These are phyloP conservation scores for Ctenicera cuprea DNA, from an alignment of 2,888 invertebrate genomes.

Conservation along the genomic window DNA sequence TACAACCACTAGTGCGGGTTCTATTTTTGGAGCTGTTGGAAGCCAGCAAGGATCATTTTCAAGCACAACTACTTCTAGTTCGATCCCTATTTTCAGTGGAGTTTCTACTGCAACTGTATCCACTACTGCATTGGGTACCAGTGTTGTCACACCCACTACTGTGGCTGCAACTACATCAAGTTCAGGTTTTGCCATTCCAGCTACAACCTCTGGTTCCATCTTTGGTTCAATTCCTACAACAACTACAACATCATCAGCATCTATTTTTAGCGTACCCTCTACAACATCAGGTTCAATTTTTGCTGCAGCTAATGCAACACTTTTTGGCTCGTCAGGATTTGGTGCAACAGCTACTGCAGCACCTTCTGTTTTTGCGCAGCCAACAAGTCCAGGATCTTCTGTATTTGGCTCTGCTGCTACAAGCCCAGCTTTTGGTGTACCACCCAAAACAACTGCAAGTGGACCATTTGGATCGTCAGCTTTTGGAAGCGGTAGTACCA, in stretches of 20 bases:
- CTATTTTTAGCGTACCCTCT: slow-evolving; percentile 39
- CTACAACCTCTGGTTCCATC: slow-evolving; percentile 63
- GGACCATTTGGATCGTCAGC: slow-evolving; percentile 48
- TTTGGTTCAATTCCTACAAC: slow-evolving; percentile 57
- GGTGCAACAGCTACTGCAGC: slow-evolving; percentile 41
- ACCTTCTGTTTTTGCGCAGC: slow-evolving; percentile 51
- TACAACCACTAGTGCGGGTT: slow-evolving; percentile 40
- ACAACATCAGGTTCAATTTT: neutral
- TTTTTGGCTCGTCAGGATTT: slow-evolving; percentile 40
- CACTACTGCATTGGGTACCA: slow-evolving; percentile 37
- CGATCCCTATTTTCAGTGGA: too few species aligned
- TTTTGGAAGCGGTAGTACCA: slow-evolving; percentile 54
- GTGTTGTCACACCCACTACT: slow-evolving; percentile 22
- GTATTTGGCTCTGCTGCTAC: neutral
- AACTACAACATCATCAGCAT: neutral
- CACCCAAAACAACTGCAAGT: slow-evolving; percentile 41
- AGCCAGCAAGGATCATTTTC: neutral
- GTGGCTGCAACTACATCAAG: slow-evolving; percentile 23
- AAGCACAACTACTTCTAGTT: neutral
- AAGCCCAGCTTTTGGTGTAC: slow-evolving; percentile 26
- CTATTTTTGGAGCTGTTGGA: slow-evolving; percentile 33
- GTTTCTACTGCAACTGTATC: slow-evolving; percentile 19
- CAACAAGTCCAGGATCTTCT: slow-evolving; percentile 43
- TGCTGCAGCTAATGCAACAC: slow-evolving; percentile 34
- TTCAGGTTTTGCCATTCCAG: slow-evolving; percentile 49